Conservation (phyloP, 2,113 vertebrate genomes). For the Salvelinus sp. region DNA sequence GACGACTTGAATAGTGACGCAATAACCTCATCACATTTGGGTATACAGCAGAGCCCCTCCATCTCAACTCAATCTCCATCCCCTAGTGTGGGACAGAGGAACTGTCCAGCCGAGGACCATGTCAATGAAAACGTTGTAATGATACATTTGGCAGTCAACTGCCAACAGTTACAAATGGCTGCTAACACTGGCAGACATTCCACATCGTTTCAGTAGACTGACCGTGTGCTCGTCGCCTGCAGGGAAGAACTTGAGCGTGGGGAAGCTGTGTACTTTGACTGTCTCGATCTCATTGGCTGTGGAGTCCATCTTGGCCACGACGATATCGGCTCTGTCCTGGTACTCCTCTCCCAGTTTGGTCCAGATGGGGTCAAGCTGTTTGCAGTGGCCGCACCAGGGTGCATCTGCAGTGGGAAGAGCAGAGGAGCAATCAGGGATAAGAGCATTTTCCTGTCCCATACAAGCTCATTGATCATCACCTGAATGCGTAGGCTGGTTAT, state of each 20-base stretch:
- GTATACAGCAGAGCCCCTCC: too few species aligned
- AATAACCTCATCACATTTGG: too few species aligned
- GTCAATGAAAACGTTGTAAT: too few species aligned
- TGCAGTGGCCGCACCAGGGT: slow-evolving; percentile 98
- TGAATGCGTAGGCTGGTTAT: background rate
- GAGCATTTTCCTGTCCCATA: background rate
- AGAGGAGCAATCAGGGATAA: background rate
- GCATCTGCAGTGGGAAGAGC: slow-evolving; percentile 79
- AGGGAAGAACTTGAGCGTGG: slow-evolving; percentile 96
- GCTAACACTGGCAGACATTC: too few species aligned
- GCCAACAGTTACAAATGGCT: too few species aligned
- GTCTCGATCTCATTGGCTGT: slow-evolving; percentile 94
- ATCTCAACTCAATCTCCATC: too few species aligned
- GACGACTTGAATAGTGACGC: too few species aligned
- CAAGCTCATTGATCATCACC: background rate
- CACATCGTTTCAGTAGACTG: background rate
- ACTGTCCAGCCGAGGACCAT: too few species aligned
- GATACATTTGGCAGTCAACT: too few species aligned
- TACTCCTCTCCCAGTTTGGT: slow-evolving; percentile 93
- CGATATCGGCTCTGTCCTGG: slow-evolving; percentile 76
- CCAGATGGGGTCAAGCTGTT: slow-evolving; percentile 96
- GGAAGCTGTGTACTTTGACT: slow-evolving; percentile 97
- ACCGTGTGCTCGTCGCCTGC: slow-evolving; percentile 83
- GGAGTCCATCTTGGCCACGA: slow-evolving; percentile 97
- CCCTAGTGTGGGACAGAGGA: too few species aligned